phyloP scores from a whole-genome alignment of 2,797 vertebrate genomes.

The Artibeus lituratus region DNA sequence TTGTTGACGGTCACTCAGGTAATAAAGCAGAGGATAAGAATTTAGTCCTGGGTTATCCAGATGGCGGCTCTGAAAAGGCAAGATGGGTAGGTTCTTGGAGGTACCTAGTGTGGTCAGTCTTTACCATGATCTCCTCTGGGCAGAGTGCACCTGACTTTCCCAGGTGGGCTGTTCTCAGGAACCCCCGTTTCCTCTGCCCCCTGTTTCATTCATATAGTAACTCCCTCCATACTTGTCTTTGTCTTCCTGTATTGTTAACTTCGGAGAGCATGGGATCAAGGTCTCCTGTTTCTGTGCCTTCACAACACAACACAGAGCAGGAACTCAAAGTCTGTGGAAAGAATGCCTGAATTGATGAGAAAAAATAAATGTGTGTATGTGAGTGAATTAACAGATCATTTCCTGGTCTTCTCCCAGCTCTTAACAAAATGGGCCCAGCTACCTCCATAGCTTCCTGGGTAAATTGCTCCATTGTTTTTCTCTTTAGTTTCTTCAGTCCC shows the following conservation, averaged over 20 bases:
- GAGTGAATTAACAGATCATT: neutral
- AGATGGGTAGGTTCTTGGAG: neutral
- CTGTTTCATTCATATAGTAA: neutral
- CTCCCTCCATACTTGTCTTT: neutral
- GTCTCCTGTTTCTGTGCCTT: neutral
- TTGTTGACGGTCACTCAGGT: neutral
- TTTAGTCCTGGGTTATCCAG: neutral
- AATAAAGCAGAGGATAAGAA: neutral
- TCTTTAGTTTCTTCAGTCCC: neutral
- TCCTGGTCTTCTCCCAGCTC: neutral
- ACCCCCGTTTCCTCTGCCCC: neutral
- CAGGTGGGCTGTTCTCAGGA: fast-evolving
- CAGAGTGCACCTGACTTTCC: neutral
- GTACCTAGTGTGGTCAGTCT: neutral
- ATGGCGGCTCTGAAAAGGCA: neutral
- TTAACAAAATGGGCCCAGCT: neutral
- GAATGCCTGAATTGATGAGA: neutral
- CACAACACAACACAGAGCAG: neutral
- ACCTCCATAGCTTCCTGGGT: neutral
- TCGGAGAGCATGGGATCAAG: neutral
- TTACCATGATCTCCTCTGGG: neutral
- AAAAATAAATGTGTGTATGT: neutral
- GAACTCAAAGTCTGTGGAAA: neutral
- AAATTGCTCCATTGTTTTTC: neutral
- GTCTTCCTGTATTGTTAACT: neutral